Evolutionary conservation across 2,888 invertebrate species (phyloP).

Genomic region (Patella pellucida): DNA sequence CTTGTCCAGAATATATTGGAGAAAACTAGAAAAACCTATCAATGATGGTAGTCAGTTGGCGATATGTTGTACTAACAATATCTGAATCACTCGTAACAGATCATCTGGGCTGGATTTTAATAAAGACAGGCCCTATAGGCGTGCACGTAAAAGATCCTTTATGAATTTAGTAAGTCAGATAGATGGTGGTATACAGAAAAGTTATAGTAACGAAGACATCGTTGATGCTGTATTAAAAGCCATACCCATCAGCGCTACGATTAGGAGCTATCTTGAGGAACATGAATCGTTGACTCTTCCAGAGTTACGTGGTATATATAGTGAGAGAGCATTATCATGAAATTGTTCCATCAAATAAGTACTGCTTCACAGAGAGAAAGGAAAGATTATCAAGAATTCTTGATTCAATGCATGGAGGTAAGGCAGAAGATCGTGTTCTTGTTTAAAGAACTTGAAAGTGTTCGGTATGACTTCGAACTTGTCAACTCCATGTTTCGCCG

Average conservation of each 20-base stretch:
- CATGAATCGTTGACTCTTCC: too few relatives aligned
- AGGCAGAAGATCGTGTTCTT: neutral
- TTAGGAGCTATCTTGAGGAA: neutral
- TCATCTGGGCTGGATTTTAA: too few relatives aligned
- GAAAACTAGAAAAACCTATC: too few relatives aligned
- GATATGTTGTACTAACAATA: too few relatives aligned
- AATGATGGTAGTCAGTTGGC: too few relatives aligned
- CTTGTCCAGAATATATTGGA: too few relatives aligned
- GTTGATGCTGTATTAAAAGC: constrained; percentile 2
- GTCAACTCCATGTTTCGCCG: neutral
- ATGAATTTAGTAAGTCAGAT: constrained; percentile 1
- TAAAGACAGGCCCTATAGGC: too few relatives aligned
- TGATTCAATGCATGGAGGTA: neutral
- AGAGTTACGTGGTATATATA: too few relatives aligned
- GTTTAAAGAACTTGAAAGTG: neutral
- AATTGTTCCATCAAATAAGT: neutral
- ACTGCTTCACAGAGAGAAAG: neutral
- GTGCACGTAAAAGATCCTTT: too few relatives aligned
- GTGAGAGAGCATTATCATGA: too few relatives aligned
- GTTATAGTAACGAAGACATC: neutral
- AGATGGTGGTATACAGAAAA: neutral
- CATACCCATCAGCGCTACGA: neutral
- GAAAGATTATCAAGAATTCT: neutral
- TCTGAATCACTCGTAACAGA: too few relatives aligned
- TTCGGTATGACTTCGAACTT: neutral